These are phyloP conservation scores for Tachystola acroxantha DNA, from an alignment of 2,888 invertebrate genomes.

Conservation along the genomic window DNA sequence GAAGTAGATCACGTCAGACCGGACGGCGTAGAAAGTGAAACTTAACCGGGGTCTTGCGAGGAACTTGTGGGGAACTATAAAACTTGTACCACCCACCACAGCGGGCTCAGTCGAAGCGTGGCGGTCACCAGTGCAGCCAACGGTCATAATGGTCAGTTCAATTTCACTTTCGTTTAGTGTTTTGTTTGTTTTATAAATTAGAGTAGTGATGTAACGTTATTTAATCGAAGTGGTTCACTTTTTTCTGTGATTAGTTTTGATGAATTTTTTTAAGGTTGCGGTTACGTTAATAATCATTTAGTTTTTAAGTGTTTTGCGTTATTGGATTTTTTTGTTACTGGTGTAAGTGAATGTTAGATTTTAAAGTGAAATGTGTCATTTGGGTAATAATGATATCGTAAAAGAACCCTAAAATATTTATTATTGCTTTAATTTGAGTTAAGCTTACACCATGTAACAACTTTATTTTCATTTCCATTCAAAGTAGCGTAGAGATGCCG, in stretches of 20 bases:
- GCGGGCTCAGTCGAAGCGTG: constrained; percentile 56
- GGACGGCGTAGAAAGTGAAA: constrained; percentile 70
- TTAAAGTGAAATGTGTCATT: no score
- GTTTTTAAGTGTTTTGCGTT: no score
- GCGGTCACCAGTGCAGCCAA: constrained; percentile 5
- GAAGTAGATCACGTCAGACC: constrained; percentile 64
- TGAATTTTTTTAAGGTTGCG: background rate
- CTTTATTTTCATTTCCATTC: no score
- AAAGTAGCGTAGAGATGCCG: no score
- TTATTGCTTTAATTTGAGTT: no score
- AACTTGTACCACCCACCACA: constrained; percentile 53
- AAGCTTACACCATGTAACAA: no score
- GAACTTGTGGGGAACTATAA: no score
- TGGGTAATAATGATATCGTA: no score
- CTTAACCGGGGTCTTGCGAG: constrained; percentile 50
- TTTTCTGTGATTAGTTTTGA: constrained; percentile 10
- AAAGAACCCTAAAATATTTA: no score
- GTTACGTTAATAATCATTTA: no score
- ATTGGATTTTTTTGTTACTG: no score
- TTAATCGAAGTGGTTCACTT: constrained; percentile 18
- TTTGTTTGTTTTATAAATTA: constrained; percentile 40
- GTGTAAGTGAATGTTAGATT: no score
- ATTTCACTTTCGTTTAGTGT: constrained; percentile 39
- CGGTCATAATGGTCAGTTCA: constrained; percentile 60
- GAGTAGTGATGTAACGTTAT: constrained; percentile 18